Evolutionary conservation across 2,797 vertebrate genomes (phyloP), one percentile per base, ranked within the genome.

Genomic region (Pogoniulus pusillus): DNA sequence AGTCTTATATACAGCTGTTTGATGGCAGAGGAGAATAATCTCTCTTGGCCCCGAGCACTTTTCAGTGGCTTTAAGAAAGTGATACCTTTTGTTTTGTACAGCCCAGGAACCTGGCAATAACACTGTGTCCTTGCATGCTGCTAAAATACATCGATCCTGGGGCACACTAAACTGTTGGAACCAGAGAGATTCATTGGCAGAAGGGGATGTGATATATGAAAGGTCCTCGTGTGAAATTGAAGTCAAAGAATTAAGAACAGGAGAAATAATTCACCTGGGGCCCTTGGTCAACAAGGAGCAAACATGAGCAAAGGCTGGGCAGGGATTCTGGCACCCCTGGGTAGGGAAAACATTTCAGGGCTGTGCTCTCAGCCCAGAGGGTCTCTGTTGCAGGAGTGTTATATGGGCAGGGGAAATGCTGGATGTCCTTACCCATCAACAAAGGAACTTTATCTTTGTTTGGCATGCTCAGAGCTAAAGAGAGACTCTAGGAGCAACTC

Each of bases 111-210:
- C 55, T 83, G 95, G 73, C 93, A 96, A 94, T 94, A 94, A 95
- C 95, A 91, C 59, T 0, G 6, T 89, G 95, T 94, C 95, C 95
- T 96, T 96, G 94, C 70, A 53, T 59, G 73, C 82, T 86, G 82
- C 89, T 93, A 83, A 95, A 95, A 95, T 94, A 85, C 93, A 95
- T 96, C 85, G 93, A 96, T 95, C 85, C 63, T 23, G 7, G 88
- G 82, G 68, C 91, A 85, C 72, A 29, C 89, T 78, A 45, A 91
- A 87, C 59, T 83, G 66, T 91, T 94, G 58, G 87, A 93, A 89
- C 11, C 1, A 72, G 87, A 84, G 82, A 89, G 93, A 95, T 95
- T 95, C 91, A 95, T 82, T 85, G 73, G 77, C 18, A 0, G 83
- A 82, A 70, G 57, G 16, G 60, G 80, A 60, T 89, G 85, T 94